Evolutionary conservation across 2,797 vertebrate species (phyloP).

Genomic region (Mormyrus hasselquistii): DNA sequence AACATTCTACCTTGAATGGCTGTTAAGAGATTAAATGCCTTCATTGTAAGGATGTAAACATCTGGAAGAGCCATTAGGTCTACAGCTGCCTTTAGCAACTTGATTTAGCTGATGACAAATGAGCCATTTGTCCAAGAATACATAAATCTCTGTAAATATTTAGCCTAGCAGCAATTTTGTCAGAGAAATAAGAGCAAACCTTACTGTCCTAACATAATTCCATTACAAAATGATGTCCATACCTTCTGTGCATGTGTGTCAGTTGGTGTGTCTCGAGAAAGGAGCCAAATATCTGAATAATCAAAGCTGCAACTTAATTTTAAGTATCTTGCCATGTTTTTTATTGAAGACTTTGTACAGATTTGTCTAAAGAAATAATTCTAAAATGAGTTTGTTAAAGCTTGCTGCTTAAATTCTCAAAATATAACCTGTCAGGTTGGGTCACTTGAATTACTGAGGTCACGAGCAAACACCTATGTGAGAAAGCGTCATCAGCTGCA

Average conservation of each 20-base stretch:
- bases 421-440: background rate
- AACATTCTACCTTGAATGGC: background rate
- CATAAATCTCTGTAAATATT: constrained; percentile 10
- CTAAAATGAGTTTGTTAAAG: background rate
- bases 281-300: background rate
- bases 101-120: constrained; percentile 11
- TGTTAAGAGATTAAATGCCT: background rate
- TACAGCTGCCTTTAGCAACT: background rate
- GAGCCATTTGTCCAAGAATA: background rate
- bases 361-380: background rate
- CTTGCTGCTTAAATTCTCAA: background rate
- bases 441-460: background rate
- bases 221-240: background rate
- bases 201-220: background rate
- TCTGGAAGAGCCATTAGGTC: background rate
- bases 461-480: background rate
- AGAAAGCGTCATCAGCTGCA: background rate
- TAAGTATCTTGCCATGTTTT: background rate
- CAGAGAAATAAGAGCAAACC: background rate
- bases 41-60: background rate
- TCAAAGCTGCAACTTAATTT: background rate
- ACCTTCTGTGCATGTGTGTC: background rate
- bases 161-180: constrained; percentile 3
- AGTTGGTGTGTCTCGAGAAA: background rate
- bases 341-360: background rate